phyloP scores from a whole-genome alignment of 2,797 vertebrate genomes.

The Danio albolineatus region DNA sequence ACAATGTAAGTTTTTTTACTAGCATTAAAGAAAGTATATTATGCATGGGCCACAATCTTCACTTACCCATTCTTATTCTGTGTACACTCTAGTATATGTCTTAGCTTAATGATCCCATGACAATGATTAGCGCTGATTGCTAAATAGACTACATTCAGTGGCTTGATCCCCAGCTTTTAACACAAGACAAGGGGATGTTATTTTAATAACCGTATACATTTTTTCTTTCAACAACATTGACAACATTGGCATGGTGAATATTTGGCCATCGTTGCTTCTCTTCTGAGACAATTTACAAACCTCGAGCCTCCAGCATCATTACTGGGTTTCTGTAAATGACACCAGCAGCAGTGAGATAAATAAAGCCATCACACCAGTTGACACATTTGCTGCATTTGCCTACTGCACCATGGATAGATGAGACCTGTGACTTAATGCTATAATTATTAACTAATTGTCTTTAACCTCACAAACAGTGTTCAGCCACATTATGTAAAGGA shows the following conservation, averaged over 20 bases:
- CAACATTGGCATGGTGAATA: constrained; percentile 86
- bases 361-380: constrained; percentile 70
- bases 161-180: constrained; percentile 66
- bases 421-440: constrained; percentile 91
- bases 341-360: constrained; percentile 72
- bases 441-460: constrained; percentile 99
- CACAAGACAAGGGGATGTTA: constrained; percentile 69
- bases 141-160: constrained; percentile 64
- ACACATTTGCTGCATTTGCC: constrained; percentile 74
- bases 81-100: constrained; percentile 5
- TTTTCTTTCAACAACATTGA: constrained; percentile 83
- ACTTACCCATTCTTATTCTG: neutral
- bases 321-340: constrained; percentile 45
- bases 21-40: neutral
- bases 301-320: constrained; percentile 65
- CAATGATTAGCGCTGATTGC: constrained; percentile 72
- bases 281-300: constrained; percentile 78
- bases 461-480: constrained; percentile 99
- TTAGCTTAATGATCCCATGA: constrained; percentile 47
- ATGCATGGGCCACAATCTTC: neutral
- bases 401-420: constrained; percentile 91
- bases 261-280: constrained; percentile 87
- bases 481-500: constrained; percentile 99
- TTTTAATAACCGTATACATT: constrained; percentile 81
- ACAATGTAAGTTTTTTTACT: neutral